Conservation (phyloP, 2,888 invertebrate genomes). For the Arenicola marina region DNA sequence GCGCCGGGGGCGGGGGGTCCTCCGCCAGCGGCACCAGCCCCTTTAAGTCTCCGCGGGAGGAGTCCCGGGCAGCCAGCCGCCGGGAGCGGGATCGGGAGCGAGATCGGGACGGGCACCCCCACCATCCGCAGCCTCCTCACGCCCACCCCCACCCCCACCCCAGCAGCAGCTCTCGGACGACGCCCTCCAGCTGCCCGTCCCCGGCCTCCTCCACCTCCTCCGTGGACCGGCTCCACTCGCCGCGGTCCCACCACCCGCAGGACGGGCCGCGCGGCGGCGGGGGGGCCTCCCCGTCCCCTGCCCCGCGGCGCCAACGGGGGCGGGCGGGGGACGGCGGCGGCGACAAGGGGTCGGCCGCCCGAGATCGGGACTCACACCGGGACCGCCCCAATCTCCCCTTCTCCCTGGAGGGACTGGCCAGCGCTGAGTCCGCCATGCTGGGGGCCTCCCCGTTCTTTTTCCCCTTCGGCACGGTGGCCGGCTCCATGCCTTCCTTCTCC, state of each 20-base stretch:
- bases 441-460: slow-evolving; percentile 23
- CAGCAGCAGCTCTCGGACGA: too few species aligned
- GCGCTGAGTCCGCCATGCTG: background rate
- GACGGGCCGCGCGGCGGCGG: background rate
- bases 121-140: too few species aligned
- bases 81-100: too few species aligned
- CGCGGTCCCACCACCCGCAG: background rate
- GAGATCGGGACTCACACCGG: background rate
- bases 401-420: background rate
- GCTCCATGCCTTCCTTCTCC: background rate
- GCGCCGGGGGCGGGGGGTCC: background rate
- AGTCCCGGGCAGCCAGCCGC: too few species aligned
- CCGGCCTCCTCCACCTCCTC: background rate
- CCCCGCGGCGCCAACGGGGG: background rate
- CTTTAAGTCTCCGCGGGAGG: too few species aligned
- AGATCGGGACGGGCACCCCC: too few species aligned
- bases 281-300: background rate
- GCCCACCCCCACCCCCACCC: too few species aligned
- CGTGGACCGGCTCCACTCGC: background rate
- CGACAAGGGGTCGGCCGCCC: background rate
- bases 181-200: background rate
- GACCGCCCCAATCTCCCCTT: background rate
- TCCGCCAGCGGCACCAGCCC: too few species aligned
- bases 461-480: slow-evolving; percentile 15
- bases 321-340: background rate